Base-by-base conservation (phyloP, 2,888 invertebrate genomes). In the Tetramorium bicarinatum region DNA sequence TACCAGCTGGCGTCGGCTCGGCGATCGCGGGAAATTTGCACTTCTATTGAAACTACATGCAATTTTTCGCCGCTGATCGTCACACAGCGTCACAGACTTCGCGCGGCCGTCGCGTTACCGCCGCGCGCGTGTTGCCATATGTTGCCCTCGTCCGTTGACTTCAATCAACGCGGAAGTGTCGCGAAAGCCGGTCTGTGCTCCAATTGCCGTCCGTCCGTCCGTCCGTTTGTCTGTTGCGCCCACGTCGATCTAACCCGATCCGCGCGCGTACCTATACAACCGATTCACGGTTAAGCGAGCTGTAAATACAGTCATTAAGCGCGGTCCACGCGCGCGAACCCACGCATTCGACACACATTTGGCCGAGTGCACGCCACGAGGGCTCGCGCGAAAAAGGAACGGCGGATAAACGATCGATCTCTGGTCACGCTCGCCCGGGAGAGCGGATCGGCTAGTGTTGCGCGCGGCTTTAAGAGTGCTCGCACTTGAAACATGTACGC, bases 101-200 rank as follows among this genome's bases (percentile, higher is more conserved):
- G 21, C 25, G 29, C 29, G 29, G 29, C 29, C 4, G 21, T 47
- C 71, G 18, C 41, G 54, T 64, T 76, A 49, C 52, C 52, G 29
- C 29, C 29, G 29, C 29, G 76, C 41, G 54, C n/a, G 66, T 44
- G 41, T 64, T 21, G 29, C n/a, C 59, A 38, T 49, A 44, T 13
- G 38, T 64, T 44, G 21, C 44, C 64, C 59, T 62, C 87, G 87
- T 89, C 82, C 88, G 89, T 92, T 91, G 89, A 92, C 91, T 89
- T 87, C 88, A 91, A 92, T 92, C 90, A 89, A 91, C 88, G 87
- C 89, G 87, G 89, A 92, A 90, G 90, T 85, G 87, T 85, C 77
- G 85, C 88, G 82, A 82, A 84, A 88, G 81, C 87, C 83, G 75
- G 71, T 66, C 82, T 85, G 87, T 9, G 87, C 84, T 87, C 88